phyloP scores from a whole-genome alignment of 2,888 invertebrate species.

The Caenorhabditis drosophilae region DNA sequence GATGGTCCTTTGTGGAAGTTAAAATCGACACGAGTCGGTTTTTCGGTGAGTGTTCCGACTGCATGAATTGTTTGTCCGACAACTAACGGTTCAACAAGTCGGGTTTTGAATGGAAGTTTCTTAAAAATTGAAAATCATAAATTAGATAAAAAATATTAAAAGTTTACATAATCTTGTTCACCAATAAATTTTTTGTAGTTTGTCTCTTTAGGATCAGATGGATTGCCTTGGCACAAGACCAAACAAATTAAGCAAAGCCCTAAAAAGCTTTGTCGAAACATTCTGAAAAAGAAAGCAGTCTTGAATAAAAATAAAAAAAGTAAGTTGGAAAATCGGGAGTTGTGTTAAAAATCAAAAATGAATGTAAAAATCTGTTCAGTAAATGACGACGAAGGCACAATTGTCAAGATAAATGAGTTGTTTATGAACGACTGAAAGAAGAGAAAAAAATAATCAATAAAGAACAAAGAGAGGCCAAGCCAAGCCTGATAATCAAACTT shows the following conservation, averaged over 20 bases:
- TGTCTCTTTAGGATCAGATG: constrained; percentile 45
- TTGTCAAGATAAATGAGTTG: constrained; percentile 42
- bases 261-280: too few species aligned
- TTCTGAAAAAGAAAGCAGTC: too few species aligned
- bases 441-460: not conserved
- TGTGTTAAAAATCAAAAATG: not conserved
- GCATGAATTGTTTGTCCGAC: constrained; percentile 68
- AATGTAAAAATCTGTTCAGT: not conserved
- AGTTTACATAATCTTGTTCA: constrained; percentile 60
- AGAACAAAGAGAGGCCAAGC: too few species aligned
- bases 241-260: constrained; percentile 21
- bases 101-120: constrained; percentile 68
- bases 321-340: too few species aligned
- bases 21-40: constrained; percentile 66
- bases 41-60: constrained; percentile 61
- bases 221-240: constrained; percentile 35
- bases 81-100: constrained; percentile 64
- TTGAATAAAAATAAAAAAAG: not conserved
- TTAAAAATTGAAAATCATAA: too few species aligned
- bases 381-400: constrained; percentile 6
- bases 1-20: constrained; percentile 67
- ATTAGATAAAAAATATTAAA: too few species aligned
- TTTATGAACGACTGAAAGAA: constrained; percentile 8
- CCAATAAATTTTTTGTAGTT: constrained; percentile 66
- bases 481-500: too few species aligned